A percentile compares a stretch with the other conserved stretches of the same genome.
Conservation (phyloP, 2,888 invertebrate species). For the Drosophila neotestacea region DNA sequence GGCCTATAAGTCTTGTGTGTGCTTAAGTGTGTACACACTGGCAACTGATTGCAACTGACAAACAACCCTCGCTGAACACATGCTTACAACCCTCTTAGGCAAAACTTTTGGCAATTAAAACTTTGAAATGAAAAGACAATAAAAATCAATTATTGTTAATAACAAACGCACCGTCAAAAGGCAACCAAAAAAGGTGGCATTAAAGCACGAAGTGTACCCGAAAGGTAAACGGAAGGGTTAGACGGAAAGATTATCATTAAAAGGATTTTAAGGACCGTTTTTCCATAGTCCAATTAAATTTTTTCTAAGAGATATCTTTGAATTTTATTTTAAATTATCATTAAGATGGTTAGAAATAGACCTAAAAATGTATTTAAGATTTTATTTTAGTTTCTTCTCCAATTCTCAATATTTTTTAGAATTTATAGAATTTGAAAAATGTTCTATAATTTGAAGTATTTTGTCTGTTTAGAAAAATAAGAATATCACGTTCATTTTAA, state of each 20-base stretch:
- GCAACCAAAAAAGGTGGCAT: constrained; percentile 9
- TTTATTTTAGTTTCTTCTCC: no score
- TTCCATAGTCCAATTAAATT: no score
- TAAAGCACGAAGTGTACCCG: constrained; percentile 11
- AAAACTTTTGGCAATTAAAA: constrained; percentile 70
- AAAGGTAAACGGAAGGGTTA: background rate
- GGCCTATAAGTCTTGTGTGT: constrained; percentile 29
- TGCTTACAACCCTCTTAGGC: constrained; percentile 26
- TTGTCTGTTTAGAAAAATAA: background rate
- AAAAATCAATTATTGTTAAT: constrained; percentile 79
- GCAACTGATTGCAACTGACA: constrained; percentile 9
- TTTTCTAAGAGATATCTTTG: no score
- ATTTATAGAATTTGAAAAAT: no score
- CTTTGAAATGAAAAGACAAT: constrained; percentile 71
- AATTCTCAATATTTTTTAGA: no score
- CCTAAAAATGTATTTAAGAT: no score
- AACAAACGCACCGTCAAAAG: constrained; percentile 27
- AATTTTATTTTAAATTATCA: no score
- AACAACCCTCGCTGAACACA: constrained; percentile 43
- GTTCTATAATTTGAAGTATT: no score
- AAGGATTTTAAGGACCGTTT: background rate
- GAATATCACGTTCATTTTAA: no score
- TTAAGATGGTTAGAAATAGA: no score
- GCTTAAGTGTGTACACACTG: constrained; percentile 11
- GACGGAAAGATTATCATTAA: no score